Base-by-base conservation (phyloP, 2,113 vertebrate species). In the Sylvietta virens region DNA sequence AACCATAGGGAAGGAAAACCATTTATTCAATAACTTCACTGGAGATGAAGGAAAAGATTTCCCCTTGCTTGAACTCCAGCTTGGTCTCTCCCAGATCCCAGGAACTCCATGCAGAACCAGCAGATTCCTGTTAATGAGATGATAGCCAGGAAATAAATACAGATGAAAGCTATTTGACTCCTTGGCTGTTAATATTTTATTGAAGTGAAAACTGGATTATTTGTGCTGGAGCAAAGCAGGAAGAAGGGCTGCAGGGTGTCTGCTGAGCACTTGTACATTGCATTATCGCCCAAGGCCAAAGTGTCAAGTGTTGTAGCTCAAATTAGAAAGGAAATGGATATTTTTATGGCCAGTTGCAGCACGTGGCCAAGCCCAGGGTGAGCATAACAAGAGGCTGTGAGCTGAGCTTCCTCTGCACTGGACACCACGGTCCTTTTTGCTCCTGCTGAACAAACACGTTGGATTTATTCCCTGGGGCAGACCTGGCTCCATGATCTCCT, bases 241-340 rank as follows among this genome's bases (percentile, higher is more conserved):
- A 95, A 66, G 92, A 81, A 67, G 61, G 31, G 22, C 72, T 71
- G 33, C 61, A 69, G 57, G 48, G 73, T 91, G 42, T 65, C 81
- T 92, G 70, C 73, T 85, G 47, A 93, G 65, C 61, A 50, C 78
- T 95, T 85, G 65, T 81, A 56, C 24, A 7, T 69, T 81, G 50
- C 20, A 9, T 87, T 95, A 89, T 94, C 87, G 1, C 61, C 78
- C 70, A 72, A 90, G 96, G 92, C 94, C 95, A 97, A 87, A 78
- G 31, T 92, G 91, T 94, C 93, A 89, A 92, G 78, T 61, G 65
- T 69, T 87, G 83, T n/a, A 84, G 93, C 94, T 79, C 57, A 87
- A 61, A 87, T 92, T 91, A 95, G 93, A 96, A 92, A 94, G 86
- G 92, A 94, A 94, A 86, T 76, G 91, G 86, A 31, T 94, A 92